These are phyloP conservation scores for Caenorhabditis sulstoni DNA, from an alignment of 2,888 invertebrate genomes.

Conservation along the genomic window DNA sequence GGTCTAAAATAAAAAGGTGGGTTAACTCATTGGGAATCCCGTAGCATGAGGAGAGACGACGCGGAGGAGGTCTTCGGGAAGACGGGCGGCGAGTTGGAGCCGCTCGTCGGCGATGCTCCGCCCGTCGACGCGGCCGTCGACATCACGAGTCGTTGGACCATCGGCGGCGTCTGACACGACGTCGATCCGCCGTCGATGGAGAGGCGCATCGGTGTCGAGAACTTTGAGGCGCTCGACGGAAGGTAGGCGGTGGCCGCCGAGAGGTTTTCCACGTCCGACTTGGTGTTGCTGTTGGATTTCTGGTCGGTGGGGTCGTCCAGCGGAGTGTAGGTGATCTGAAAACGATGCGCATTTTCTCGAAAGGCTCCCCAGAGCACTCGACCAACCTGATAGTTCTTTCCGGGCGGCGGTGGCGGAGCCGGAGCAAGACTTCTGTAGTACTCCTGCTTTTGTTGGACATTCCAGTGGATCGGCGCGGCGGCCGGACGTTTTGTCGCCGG, in stretches of 20 bases:
- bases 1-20: not conserved
- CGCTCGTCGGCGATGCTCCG: constrained; percentile 43
- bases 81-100: constrained; percentile 48
- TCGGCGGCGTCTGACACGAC: constrained; percentile 3
- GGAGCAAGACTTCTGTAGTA: constrained; percentile 70
- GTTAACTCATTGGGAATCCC: constrained; percentile 40
- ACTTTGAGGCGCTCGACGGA: constrained; percentile 23
- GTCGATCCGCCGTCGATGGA: constrained; percentile 47
- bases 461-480: constrained; percentile 63
- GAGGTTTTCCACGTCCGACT: constrained; percentile 52
- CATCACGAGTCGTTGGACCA: constrained; percentile 32
- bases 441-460: constrained; percentile 60
- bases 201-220: constrained; percentile 52
- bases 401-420: constrained; percentile 73
- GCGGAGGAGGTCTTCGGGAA: constrained; percentile 47
- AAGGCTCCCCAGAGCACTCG: no score
- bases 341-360: not conserved
- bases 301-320: constrained; percentile 53
- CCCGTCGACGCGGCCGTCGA: constrained; percentile 32
- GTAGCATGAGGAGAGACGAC: constrained; percentile 55
- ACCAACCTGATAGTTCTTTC: constrained; percentile 71
- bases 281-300: constrained; percentile 33
- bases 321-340: constrained; percentile 60
- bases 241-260: constrained; percentile 13
- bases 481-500: constrained; percentile 62